Percentiles rank a stretch among this genome's conserved stretches.
These are phyloP conservation scores for Agrotis ipsilon DNA, from an alignment of 2,888 invertebrate species.

Conservation along the genomic window DNA sequence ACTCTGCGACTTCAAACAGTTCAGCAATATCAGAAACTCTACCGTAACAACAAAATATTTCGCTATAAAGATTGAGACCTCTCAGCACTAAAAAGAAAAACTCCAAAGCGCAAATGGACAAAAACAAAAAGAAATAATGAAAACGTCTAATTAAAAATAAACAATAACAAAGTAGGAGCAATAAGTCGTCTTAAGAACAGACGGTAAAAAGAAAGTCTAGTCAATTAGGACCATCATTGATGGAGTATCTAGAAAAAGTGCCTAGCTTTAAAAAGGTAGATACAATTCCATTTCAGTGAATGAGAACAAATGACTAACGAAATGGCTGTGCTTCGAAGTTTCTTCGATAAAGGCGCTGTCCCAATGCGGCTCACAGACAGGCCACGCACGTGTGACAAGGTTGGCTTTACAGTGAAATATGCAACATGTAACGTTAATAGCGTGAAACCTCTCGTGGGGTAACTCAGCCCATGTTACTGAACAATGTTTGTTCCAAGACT, in stretches of 20 bases:
- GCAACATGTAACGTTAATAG: too few species aligned
- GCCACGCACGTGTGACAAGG: too few species aligned
- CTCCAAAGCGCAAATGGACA: background rate
- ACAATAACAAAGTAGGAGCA: slow-evolving; percentile 25
- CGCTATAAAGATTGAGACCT: background rate
- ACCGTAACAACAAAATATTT: background rate
- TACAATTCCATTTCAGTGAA: slow-evolving; percentile 19
- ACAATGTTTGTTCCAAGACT: too few species aligned
- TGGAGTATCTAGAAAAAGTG: slow-evolving; percentile 30
- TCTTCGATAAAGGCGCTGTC: background rate
- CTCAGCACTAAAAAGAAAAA: background rate
- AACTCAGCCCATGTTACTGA: too few species aligned
- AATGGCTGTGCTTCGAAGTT: slow-evolving; percentile 1
- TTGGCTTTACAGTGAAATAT: too few species aligned
- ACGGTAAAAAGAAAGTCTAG: slow-evolving; percentile 35
- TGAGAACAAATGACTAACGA: slow-evolving; percentile 21
- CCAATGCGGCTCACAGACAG: too few species aligned
- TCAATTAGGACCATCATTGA: slow-evolving; percentile 44
- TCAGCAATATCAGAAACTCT: too few species aligned
- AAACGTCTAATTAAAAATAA: slow-evolving; percentile 38
- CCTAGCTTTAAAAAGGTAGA: slow-evolving; percentile 9
- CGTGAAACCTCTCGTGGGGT: too few species aligned
- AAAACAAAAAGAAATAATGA: slow-evolving; percentile 16
- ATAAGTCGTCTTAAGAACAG: slow-evolving; percentile 13
- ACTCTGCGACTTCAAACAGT: too few species aligned